Percentiles rank a stretch among this genome's conserved stretches.
These are phyloP conservation scores for Macaria liturata DNA, from an alignment of 2,888 invertebrate species.

Conservation along the genomic window DNA sequence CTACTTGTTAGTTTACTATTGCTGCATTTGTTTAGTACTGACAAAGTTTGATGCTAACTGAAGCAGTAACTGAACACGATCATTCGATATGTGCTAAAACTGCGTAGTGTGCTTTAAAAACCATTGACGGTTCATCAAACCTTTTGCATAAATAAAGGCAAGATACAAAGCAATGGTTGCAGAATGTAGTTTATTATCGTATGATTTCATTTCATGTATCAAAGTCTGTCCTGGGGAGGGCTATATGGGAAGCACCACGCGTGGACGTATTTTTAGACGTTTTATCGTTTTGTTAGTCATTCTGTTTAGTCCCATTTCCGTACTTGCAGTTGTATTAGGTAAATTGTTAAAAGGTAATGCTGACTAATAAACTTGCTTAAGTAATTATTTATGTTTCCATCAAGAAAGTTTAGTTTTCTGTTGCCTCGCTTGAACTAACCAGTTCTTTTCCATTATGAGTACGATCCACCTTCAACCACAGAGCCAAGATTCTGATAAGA, in stretches of 20 bases:
- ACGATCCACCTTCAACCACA: no score
- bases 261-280: slow-evolving; percentile 64
- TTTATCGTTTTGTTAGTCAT: slow-evolving; percentile 66
- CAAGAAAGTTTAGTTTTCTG: no score
- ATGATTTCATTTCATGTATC: slow-evolving; percentile 27
- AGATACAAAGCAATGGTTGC: slow-evolving; percentile 28
- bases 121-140: background rate
- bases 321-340: no score
- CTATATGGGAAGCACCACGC: slow-evolving; percentile 57
- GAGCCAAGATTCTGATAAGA: no score
- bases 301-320: slow-evolving; percentile 30
- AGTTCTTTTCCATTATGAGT: no score
- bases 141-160: background rate
- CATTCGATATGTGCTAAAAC: slow-evolving; percentile 23
- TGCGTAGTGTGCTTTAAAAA: background rate
- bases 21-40: background rate
- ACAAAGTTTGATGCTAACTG: background rate
- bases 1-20: background rate
- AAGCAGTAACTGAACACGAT: slow-evolving; percentile 4
- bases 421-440: no score
- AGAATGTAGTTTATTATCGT: background rate
- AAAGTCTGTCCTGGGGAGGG: slow-evolving; percentile 52
- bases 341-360: no score
- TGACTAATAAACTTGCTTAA: no score
- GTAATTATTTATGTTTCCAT: no score